Base-by-base conservation (phyloP, 2,113 vertebrate genomes). In the Arothron firmamentum region DNA sequence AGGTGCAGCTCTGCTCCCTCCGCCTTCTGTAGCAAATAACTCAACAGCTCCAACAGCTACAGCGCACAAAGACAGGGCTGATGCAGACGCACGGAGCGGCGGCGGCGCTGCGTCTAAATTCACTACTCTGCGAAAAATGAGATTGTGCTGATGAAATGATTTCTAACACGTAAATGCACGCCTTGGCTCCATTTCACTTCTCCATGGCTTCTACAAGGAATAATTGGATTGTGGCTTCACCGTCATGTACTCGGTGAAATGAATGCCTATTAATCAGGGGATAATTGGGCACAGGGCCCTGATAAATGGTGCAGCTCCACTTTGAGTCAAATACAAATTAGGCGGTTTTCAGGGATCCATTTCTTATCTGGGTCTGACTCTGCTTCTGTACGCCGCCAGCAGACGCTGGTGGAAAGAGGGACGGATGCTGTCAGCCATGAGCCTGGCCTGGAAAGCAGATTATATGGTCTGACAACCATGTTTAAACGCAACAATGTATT, bases 251-350 rank as follows among this genome's bases (percentile, higher is more conserved):
- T 76, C 73, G 20, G 67, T 78, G 55, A 82, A 81, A 80, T 75
- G 62, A 87, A 87, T 74, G 78, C 70, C 76, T 81, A 88, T 90
- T 90, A 88, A 90, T 90, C 87, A 88, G 59, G 63, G 68, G 67
- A 80, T 89, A 90, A 91, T 89, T 90, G 85, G 72, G 85, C 84
- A 88, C 84, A 80, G 74, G 80, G 78, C 72, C 62, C 77, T 83
- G 82, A 88, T 87, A 86, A 89, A 88, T 81, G 78, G 58, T 38
- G 53, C 79, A 65, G 81, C 81, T 85, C 77, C 75, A 82, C 84
- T 84, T 85, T 77, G 70, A 83, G 74, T 88, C 87, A 83, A 54
- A 66, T 84, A 84, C 67, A 87, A 88, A 89, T 90, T 76, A 87
- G 79, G 75, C 64, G 66, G 64, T 80, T 85, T 80, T 76, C 62